Base-by-base conservation (phyloP, 2,888 invertebrate species). In the Watsonalla cultraria region DNA sequence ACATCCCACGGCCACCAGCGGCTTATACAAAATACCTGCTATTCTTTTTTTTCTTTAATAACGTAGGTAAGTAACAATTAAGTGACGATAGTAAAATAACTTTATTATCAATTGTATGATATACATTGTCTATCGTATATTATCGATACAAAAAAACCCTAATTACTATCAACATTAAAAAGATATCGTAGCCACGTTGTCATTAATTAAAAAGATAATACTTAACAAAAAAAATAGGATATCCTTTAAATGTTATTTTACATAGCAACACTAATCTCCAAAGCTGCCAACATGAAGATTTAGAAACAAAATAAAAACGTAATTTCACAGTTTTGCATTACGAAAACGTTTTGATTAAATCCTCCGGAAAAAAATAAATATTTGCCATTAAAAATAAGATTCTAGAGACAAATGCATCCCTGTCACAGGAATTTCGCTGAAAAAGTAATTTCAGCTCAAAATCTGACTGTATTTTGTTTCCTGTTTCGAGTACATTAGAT, bases 401-500 rank as follows among this genome's bases (percentile, higher is more conserved):
- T 9, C 6, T 13, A 35, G n/a, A 35, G 9, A 0, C 34, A 37
- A 48, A 35, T 48, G 35, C 37, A 37, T 37, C 9, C 24, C 48
- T 48, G 48, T 48, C 48, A 48, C 48, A 37, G 35, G 48, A 48
- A 48, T 48, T 48, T 37, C 48, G 9, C 37, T 35, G 48, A 13
- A 15, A 48, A 48, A 48, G 35, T 13, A 48, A 48, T 48, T 48
- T 48, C 48, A 37, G 37, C 14, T 14, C 9, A 9, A 37, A 48
- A 48, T 14, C 48, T 48, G 37, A 37, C 48, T 48, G 13, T 48
- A 37, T 37, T 48, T 35, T 48, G 15, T 48, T 48, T 48, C 33
- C 14, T 7, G 37, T 8, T 9, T 48, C 48, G 13, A n/a, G 13
- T n/a, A n/a, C n/a, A n/a, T n/a, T n/a, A n/a, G n/a, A n/a, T n/a